These are phyloP conservation scores for Eucera pruinosa DNA, from an alignment of 2,888 invertebrate species.

Conservation along the genomic window DNA sequence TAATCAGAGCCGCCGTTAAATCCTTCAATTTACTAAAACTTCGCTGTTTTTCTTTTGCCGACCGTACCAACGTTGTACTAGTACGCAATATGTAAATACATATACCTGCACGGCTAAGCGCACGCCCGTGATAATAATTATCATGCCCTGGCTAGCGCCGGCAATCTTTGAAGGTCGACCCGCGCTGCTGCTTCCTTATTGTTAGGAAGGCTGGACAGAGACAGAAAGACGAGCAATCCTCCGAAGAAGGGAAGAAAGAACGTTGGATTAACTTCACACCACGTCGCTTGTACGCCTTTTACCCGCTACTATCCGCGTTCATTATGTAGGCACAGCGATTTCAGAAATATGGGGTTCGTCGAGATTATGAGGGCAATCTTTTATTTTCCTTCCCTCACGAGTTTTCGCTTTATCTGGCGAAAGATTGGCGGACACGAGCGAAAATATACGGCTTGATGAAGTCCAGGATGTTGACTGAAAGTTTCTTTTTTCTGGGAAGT, in stretches of 20 bases:
- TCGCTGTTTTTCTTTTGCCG: too few species aligned
- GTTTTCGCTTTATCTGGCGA: slow-evolving; percentile 18
- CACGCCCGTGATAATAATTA: slow-evolving; percentile 70
- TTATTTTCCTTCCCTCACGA: slow-evolving; percentile 10
- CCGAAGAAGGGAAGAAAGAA: slow-evolving; percentile 27
- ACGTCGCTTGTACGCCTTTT: slow-evolving; percentile 59
- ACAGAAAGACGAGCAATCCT: slow-evolving; percentile 6
- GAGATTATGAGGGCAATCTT: slow-evolving; percentile 24
- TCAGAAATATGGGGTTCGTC: slow-evolving; percentile 60
- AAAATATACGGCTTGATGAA: not conserved
- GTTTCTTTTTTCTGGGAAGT: not conserved
- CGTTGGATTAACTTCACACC: slow-evolving; percentile 64
- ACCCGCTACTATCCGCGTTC: slow-evolving; percentile 54
- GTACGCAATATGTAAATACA: too few species aligned
- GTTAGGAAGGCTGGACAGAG: slow-evolving; percentile 56
- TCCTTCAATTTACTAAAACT: too few species aligned
- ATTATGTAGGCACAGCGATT: slow-evolving; percentile 66
- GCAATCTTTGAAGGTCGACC: slow-evolving; percentile 80
- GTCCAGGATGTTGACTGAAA: not conserved
- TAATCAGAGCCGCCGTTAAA: too few species aligned
- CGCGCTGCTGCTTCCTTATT: slow-evolving; percentile 78
- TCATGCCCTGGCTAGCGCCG: slow-evolving; percentile 66
- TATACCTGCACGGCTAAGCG: slow-evolving; percentile 35
- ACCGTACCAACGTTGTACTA: too few species aligned
- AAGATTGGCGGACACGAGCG: slow-evolving; percentile 1